Percentiles rank a stretch among this genome's conserved stretches.
Evolutionary conservation across 2,888 invertebrate species (phyloP).

Genomic region (Nomada fucata): DNA sequence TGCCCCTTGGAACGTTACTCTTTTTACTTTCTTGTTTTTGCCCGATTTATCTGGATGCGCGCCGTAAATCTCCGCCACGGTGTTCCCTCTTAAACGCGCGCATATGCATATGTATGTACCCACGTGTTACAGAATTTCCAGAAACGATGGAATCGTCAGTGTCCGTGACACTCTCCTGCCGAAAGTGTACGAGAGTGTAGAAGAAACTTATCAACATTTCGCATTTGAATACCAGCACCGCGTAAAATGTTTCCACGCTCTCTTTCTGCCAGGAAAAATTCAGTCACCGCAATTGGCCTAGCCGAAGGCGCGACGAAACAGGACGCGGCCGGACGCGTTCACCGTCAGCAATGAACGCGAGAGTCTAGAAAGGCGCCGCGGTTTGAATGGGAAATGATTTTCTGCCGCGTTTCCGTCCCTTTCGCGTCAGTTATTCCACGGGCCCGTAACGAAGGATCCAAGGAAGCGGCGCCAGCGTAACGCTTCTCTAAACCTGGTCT

Average conservation of each 20-base stretch:
- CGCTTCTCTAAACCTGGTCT: slow-evolving; percentile 43
- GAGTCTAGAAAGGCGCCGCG: background rate
- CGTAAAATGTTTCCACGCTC: background rate
- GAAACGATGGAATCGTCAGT: slow-evolving; percentile 7
- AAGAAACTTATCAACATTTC: slow-evolving; percentile 36
- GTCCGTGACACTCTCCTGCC: background rate
- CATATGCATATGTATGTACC: background rate
- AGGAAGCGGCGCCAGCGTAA: slow-evolving; percentile 13
- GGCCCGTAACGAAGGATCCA: slow-evolving; percentile 5
- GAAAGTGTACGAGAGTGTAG: background rate
- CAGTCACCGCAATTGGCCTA: slow-evolving; percentile 27
- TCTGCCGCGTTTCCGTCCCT: slow-evolving; percentile 54
- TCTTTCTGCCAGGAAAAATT: slow-evolving; percentile 32
- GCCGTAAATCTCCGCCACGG: slow-evolving; percentile 16
- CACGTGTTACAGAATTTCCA: background rate
- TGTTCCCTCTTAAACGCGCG: background rate
- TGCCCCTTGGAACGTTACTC: background rate
- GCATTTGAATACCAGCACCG: slow-evolving; percentile 45
- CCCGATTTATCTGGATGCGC: background rate
- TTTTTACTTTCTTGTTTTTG: background rate
- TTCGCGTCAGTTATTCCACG: slow-evolving; percentile 36
- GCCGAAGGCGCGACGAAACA: slow-evolving; percentile 12
- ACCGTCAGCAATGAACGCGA: slow-evolving; percentile 10
- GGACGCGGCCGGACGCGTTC: slow-evolving; percentile 38
- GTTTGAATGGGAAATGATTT: slow-evolving; percentile 61